Conservation (phyloP, 2,888 invertebrate species). For the Hirtodrosophila duncani region DNA sequence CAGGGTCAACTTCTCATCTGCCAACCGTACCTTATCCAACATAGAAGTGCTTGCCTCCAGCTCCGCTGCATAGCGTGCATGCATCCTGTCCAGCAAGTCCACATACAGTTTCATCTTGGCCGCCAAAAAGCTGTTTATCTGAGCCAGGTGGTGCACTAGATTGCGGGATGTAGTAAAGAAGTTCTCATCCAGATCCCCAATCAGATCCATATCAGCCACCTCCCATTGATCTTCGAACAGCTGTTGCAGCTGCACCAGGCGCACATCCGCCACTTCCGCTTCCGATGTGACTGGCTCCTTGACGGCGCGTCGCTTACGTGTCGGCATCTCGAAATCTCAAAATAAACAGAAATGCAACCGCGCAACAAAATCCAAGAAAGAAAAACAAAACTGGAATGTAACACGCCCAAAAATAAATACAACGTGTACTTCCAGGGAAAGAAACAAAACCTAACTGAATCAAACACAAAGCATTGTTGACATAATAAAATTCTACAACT, state of each 20-base stretch:
- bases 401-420: too few species aligned
- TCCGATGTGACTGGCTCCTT: neutral
- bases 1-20: slow-evolving; percentile 62
- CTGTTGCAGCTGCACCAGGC: neutral
- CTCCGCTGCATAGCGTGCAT: slow-evolving; percentile 55
- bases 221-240: slow-evolving; percentile 26
- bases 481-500: too few species aligned
- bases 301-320: neutral
- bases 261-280: neutral
- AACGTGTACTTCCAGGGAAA: too few species aligned
- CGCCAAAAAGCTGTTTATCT: slow-evolving; percentile 52
- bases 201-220: slow-evolving; percentile 64
- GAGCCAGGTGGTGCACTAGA: slow-evolving; percentile 56
- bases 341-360: too few species aligned
- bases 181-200: slow-evolving; percentile 59
- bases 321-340: slow-evolving; percentile 18
- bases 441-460: too few species aligned
- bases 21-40: slow-evolving; percentile 47
- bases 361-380: too few species aligned
- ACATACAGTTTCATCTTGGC: slow-evolving; percentile 63
- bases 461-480: too few species aligned
- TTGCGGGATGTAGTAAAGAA: slow-evolving; percentile 59
- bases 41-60: slow-evolving; percentile 39
- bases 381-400: too few species aligned
- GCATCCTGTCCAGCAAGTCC: slow-evolving; percentile 62